phyloP scores from a whole-genome alignment of 1,140 invertebrate species.

The Phymastichus coffea region DNA sequence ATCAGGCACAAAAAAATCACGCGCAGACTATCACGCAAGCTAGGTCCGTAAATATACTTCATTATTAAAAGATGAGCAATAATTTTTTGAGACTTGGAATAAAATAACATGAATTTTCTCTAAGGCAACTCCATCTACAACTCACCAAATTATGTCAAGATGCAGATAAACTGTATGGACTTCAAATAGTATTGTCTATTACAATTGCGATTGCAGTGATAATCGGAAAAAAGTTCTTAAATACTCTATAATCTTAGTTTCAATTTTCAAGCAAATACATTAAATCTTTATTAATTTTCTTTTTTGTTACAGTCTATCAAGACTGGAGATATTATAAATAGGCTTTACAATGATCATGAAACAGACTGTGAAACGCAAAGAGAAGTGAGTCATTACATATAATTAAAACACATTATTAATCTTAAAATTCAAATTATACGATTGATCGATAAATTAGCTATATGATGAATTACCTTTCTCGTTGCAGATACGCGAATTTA shows the following conservation, averaged over 20 bases:
- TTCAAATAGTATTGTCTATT: slow-evolving; percentile 34
- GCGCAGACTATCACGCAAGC: neutral
- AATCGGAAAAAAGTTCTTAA: slow-evolving; percentile 23
- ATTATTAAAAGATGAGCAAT: neutral
- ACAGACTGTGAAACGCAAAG: slow-evolving; percentile 29
- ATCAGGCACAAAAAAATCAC: neutral
- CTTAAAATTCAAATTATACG: neutral
- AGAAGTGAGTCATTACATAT: slow-evolving; percentile 23
- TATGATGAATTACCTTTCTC: neutral
- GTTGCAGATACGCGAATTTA: slow-evolving; percentile 38
- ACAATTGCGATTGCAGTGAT: slow-evolving; percentile 23
- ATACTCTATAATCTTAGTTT: neutral
- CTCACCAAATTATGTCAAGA: slow-evolving; percentile 27
- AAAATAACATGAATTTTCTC: too few relatives aligned
- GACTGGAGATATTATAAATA: slow-evolving; percentile 36
- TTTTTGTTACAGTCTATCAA: slow-evolving; percentile 20
- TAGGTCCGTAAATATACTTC: slow-evolving; percentile 1
- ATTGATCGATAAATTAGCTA: neutral
- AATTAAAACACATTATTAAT: neutral
- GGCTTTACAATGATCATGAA: slow-evolving; percentile 32
- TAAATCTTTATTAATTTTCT: neutral
- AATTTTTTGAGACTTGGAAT: too few relatives aligned
- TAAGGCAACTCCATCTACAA: slow-evolving; percentile 35
- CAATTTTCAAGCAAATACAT: neutral
- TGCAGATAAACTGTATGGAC: slow-evolving; percentile 29